These are phyloP conservation scores for Hymenochirus boettgeri DNA, from an alignment of 2,113 vertebrate species.

Conservation along the genomic window DNA sequence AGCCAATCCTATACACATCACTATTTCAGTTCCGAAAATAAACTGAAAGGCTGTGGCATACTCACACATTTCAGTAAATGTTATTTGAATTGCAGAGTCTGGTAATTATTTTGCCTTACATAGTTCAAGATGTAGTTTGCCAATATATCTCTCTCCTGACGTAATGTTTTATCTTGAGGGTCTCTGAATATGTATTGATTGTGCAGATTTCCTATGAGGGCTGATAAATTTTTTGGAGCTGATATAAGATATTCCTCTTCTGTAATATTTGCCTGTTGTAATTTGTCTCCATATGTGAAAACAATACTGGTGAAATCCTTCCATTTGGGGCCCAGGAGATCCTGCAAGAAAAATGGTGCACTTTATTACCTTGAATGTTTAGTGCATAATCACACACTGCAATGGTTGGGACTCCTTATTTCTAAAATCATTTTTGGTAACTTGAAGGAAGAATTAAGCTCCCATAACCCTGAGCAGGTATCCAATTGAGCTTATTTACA, in stretches of 20 bases:
- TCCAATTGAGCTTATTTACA: no score
- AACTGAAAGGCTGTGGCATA: no score
- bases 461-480: no score
- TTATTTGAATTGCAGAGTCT: slow-evolving; percentile 51
- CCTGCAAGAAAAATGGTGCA: slow-evolving; percentile 64
- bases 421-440: no score
- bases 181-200: slow-evolving; percentile 66
- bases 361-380: no score
- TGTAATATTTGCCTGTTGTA: slow-evolving; percentile 57
- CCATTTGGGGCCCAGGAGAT: slow-evolving; percentile 73
- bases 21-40: no score
- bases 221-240: slow-evolving; percentile 55
- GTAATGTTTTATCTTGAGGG: slow-evolving; percentile 51
- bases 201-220: slow-evolving; percentile 54
- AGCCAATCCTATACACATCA: no score
- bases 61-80: no score
- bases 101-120: slow-evolving; percentile 65
- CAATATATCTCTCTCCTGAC: slow-evolving; percentile 55
- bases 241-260: slow-evolving; percentile 55
- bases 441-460: no score
- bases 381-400: no score
- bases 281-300: slow-evolving; percentile 69
- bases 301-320: slow-evolving; percentile 64
- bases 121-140: slow-evolving; percentile 65
- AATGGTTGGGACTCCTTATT: no score